phyloP scores from a whole-genome alignment of 2,113 vertebrate genomes.

The Pan troglodytes region NHGRI_mPanTro3-v2.1_pri NC_072411.2:29188501-29189000 shows the following conservation, averaged over 20 bases:
- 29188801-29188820: neutral
- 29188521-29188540: neutral
- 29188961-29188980: no score
- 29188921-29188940: neutral
- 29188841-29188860: neutral
- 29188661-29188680: rapidly evolving
- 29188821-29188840: neutral
- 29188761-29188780: neutral
- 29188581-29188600: neutral
- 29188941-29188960: neutral
- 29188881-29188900: neutral
- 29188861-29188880: neutral
- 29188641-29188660: neutral
- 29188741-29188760: neutral
- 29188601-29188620: neutral
- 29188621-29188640: neutral
- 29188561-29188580: neutral
- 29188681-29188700: neutral
- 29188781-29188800: neutral
- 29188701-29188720: no score
- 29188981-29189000: no score
- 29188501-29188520: neutral
- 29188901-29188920: no score
- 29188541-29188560: rapidly evolving
- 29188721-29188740: neutral